Conservation (phyloP, 2,888 invertebrate genomes). For the Psylliodes chrysocephalus region DNA sequence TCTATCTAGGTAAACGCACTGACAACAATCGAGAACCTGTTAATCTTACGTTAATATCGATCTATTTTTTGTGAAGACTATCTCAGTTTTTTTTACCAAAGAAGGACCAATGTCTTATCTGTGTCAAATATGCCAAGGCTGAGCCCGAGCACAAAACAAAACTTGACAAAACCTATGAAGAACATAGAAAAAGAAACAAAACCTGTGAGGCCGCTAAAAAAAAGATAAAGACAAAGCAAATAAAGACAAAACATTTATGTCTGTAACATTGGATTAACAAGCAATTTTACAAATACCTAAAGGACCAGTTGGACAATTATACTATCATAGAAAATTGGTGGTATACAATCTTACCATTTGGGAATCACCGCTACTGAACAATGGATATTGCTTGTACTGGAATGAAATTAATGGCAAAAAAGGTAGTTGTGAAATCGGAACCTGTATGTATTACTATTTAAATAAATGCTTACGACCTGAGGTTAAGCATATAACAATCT, state of each 20-base stretch:
- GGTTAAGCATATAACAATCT: slow-evolving; percentile 7
- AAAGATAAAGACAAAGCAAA: slow-evolving; percentile 6
- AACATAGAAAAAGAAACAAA: neutral
- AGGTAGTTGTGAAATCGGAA: slow-evolving; percentile 15
- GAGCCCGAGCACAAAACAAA: neutral
- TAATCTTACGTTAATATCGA: neutral
- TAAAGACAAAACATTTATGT: neutral
- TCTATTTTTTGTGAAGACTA: slow-evolving; percentile 13
- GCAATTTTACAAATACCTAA: slow-evolving; percentile 10
- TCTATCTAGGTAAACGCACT: neutral
- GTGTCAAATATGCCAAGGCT: neutral
- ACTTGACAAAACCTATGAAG: neutral
- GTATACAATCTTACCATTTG: neutral
- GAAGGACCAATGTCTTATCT: slow-evolving; percentile 7
- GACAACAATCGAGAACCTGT: neutral
- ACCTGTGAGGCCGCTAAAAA: neutral
- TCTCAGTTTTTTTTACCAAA: slow-evolving; percentile 12
- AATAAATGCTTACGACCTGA: slow-evolving; percentile 5
- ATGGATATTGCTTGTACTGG: slow-evolving; percentile 12
- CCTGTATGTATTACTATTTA: slow-evolving; percentile 3
- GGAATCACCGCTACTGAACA: slow-evolving; percentile 8
- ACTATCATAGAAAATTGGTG: neutral
- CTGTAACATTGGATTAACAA: slow-evolving; percentile 4
- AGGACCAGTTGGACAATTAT: neutral
- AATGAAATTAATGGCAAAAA: slow-evolving; percentile 9